Base-by-base conservation (phyloP, 2,888 invertebrate genomes). In the Clunio marinus region DNA sequence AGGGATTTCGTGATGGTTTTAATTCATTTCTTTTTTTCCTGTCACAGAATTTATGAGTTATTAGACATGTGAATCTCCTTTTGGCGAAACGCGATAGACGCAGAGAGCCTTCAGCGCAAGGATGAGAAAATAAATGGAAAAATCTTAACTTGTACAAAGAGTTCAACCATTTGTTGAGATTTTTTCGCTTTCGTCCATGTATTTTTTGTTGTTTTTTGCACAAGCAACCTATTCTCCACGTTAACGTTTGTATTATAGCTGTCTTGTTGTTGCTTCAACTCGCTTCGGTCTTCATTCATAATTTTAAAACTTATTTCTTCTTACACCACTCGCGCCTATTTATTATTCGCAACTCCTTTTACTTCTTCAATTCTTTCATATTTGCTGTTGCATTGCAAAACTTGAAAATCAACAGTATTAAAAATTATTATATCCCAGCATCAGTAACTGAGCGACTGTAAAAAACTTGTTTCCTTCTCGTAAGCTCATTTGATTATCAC, bases 201-300 rank as follows among this genome's bases (percentile, higher is more conserved):
- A 20, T 17, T 20, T 32, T 32, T 10, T 32, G 32, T 32, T 32
- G 32, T 32, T 7, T 32, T 7, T 32, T 10, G 32, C 32, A 32
- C n/a, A n/a, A n/a, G 41, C 35, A 62, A 37, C 37, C 62, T 41
- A 46, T 63, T 63, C 63, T 45, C 63, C 63, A 63, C n/a, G n/a
- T 63, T 24, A 41, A 41, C 5, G 32, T 41, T 63, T 63, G 4
- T 17, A 15, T 17, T 59, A 20, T 59, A 35, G 28, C 4, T 59
- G 24, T 20, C 13, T 57, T 35, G 35, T 10, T 20, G 8, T 60
- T 35, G 13, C 15, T 60, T 41, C 28, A 10, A 32, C n/a, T 45
- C n/a, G 22, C 60, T 60, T 35, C 41, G 62, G 22, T 63, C 46
- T 63, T 63, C 63, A 63, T 63, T 63, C 63, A 63, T 63, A 63